phyloP scores from a whole-genome alignment of 2,113 vertebrate genomes.

The Lepisosteus oculatus region DNA sequence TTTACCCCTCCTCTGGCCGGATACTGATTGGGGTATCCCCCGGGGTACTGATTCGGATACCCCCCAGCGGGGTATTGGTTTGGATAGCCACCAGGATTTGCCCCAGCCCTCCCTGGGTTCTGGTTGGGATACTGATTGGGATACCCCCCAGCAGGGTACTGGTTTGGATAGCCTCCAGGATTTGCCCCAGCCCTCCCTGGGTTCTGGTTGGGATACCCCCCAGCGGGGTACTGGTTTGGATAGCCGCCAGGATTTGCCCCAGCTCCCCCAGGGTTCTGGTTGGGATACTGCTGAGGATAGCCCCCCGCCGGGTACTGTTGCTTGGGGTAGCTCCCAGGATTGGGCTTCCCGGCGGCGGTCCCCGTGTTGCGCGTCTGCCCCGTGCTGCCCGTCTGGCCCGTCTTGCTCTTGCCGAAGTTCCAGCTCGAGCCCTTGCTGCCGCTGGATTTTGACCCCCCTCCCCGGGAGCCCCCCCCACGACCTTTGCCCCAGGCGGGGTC shows the following conservation, averaged over 20 bases:
- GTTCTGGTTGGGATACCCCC: slow-evolving; percentile 21
- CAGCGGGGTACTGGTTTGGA: slow-evolving; percentile 22
- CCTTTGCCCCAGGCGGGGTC: slow-evolving; percentile 42
- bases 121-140: slow-evolving; percentile 20
- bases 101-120: slow-evolving; percentile 16
- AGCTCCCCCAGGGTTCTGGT: slow-evolving; percentile 5
- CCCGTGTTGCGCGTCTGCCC: slow-evolving; percentile 40
- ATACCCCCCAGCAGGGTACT: slow-evolving; percentile 36
- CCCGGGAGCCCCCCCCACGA: slow-evolving; percentile 27
- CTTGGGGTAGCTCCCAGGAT: slow-evolving; percentile 35
- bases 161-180: slow-evolving; percentile 28
- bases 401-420: slow-evolving; percentile 34
- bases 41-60: slow-evolving; percentile 11
- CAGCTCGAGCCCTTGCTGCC: background rate
- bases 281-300: slow-evolving; percentile 27
- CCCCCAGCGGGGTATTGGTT: slow-evolving; percentile 26
- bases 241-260: slow-evolving; percentile 13
- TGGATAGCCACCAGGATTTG: slow-evolving; percentile 18
- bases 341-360: slow-evolving; percentile 45
- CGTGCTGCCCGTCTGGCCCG: slow-evolving; percentile 37
- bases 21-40: slow-evolving; percentile 37
- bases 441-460: slow-evolving; percentile 15
- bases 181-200: slow-evolving; percentile 25
- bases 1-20: slow-evolving; percentile 31
- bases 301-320: slow-evolving; percentile 20